These are phyloP conservation scores for Nowickia ferox DNA, from an alignment of 2,888 invertebrate genomes.

Conservation along the genomic window DNA sequence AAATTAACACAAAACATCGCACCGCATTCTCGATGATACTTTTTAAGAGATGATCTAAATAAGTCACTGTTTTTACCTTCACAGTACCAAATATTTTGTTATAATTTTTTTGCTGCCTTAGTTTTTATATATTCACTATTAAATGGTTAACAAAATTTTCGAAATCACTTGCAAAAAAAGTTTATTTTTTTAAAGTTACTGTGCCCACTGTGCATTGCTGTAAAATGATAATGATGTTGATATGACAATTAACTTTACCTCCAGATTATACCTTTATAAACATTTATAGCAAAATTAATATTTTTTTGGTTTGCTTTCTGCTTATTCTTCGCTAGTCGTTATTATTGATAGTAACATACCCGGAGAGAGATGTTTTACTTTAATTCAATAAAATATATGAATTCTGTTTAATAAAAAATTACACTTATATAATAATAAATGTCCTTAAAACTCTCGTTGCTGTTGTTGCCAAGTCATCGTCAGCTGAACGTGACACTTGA, in stretches of 20 bases:
- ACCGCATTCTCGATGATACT: no score
- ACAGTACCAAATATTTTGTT: no score
- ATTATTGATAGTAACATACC: not conserved
- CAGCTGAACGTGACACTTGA: conserved; percentile 3
- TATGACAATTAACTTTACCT: conserved; percentile 48
- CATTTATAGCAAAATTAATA: conserved; percentile 48
- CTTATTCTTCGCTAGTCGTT: conserved; percentile 30
- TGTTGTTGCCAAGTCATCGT: conserved; percentile 1
- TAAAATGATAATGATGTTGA: not conserved
- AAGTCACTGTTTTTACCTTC: no score
- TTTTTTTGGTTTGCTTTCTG: not conserved
- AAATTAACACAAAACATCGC: no score
- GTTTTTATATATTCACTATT: no score
- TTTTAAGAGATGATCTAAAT: no score
- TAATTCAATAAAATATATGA: conserved; percentile 42
- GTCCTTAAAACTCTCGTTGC: conserved; percentile 28
- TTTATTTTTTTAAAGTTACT: not conserved
- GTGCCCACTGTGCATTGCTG: not conserved
- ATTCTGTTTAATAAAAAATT: conserved; percentile 31
- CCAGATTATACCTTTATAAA: conserved; percentile 20
- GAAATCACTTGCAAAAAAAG: not conserved
- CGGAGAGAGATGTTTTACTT: not conserved
- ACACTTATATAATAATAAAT: conserved; percentile 21
- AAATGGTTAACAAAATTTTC: no score
- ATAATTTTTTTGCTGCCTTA: no score